phyloP scores from a whole-genome alignment of 2,113 vertebrate genomes.

The Cnemophilus loriae region DNA sequence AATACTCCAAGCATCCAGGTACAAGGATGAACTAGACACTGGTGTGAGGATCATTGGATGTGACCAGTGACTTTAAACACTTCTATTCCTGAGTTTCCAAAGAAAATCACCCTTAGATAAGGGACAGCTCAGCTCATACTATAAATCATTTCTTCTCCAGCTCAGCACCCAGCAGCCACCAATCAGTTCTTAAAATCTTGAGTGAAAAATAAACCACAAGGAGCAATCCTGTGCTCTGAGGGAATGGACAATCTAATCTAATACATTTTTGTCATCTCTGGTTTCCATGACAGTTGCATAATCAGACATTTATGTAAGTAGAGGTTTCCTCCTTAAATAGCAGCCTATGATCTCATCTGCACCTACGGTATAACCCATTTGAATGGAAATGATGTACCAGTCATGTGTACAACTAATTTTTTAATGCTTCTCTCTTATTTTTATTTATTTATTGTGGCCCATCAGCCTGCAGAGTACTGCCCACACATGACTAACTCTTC shows the following conservation, averaged over 20 bases:
- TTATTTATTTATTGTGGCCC: not conserved
- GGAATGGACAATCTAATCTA: conserved; percentile 27
- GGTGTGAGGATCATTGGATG: accelerated
- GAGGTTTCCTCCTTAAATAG: conserved; percentile 64
- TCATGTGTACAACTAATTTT: conserved; percentile 13
- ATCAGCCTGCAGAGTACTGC: not conserved
- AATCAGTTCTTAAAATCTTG: not conserved
- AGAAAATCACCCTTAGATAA: not conserved
- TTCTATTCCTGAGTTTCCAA: not conserved
- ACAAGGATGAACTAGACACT: not conserved
- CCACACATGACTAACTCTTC: not conserved
- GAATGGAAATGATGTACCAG: conserved; percentile 23
- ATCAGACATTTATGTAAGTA: conserved; percentile 59
- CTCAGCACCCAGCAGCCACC: not conserved
- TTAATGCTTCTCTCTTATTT: not conserved
- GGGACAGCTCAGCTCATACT: not conserved
- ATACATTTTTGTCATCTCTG: conserved; percentile 40
- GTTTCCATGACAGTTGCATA: conserved; percentile 67
- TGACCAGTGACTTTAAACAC: not conserved
- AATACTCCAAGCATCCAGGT: not conserved
- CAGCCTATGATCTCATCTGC: conserved; percentile 47
- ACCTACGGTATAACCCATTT: conserved; percentile 31
- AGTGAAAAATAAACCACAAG: conserved; percentile 11
- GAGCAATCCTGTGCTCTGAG: not conserved
- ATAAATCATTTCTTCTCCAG: not conserved